phyloP scores from a whole-genome alignment of 2,113 vertebrate genomes.

The Anas platyrhynchos region DNA sequence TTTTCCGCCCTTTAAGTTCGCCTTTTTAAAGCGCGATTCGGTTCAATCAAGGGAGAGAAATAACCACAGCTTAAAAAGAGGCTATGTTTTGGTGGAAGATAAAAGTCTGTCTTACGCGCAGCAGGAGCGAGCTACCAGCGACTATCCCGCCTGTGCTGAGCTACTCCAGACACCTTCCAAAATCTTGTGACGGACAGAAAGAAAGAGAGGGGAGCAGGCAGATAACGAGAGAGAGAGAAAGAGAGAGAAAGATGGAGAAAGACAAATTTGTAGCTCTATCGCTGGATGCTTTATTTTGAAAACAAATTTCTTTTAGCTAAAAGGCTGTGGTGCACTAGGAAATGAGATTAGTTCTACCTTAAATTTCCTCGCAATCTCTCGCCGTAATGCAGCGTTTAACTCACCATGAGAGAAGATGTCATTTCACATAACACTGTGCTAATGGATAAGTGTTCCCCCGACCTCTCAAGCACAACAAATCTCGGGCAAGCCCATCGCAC shows the following conservation, averaged over 20 bases:
- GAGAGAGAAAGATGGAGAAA: background rate
- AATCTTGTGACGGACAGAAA: background rate
- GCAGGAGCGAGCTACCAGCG: background rate
- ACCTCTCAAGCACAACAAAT: conserved; percentile 64
- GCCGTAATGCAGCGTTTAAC: conserved; percentile 84
- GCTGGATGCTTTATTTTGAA: background rate
- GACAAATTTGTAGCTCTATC: background rate
- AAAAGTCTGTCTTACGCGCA: background rate
- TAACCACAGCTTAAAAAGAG: background rate
- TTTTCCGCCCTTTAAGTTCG: background rate
- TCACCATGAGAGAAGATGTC: conserved; percentile 83
- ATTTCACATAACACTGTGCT: conserved; percentile 77
- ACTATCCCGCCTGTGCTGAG: background rate
- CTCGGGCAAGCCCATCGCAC: conserved; percentile 15
- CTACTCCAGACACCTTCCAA: background rate
- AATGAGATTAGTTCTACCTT: conserved; percentile 90
- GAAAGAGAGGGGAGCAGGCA: background rate
- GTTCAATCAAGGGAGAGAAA: background rate
- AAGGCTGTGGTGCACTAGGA: conserved; percentile 57
- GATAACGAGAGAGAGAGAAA: background rate
- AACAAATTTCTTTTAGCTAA: conserved; percentile 34
- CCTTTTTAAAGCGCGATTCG: background rate
- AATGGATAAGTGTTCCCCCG: conserved; percentile 72
- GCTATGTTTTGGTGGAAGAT: background rate
- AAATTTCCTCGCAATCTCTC: conserved; percentile 76